These are phyloP conservation scores for Acanthaster planci DNA, from an alignment of 35 echinoderm and acorn worm species.

Conservation along the genomic window DNA sequence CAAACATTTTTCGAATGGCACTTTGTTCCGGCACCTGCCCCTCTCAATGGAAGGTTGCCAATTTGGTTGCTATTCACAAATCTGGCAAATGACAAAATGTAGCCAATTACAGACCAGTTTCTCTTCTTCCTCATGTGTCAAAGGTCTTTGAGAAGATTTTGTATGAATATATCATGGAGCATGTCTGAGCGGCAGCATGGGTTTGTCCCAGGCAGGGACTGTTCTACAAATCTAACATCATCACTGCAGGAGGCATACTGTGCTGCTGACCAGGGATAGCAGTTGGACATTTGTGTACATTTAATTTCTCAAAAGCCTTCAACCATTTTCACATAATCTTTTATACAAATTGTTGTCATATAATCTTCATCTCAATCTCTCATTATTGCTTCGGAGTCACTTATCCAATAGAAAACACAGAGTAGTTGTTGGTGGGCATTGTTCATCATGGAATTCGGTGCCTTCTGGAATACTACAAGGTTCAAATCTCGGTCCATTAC, in stretches of 20 bases:
- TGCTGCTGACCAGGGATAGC: neutral
- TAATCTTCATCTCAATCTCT: neutral
- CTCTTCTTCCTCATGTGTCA: neutral
- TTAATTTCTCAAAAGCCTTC: neutral
- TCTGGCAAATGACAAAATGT: neutral
- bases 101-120: too few relatives aligned
- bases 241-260: neutral
- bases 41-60: neutral
- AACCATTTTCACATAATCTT: neutral
- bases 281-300: neutral
- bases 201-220: neutral
- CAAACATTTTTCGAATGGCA: too few relatives aligned
- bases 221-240: neutral
- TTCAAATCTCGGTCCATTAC: conserved; percentile 10
- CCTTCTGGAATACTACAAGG: conserved; percentile 19
- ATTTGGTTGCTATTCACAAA: neutral
- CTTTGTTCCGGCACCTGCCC: too few relatives aligned
- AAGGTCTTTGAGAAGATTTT: neutral
- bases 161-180: neutral
- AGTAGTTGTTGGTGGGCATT: conserved; percentile 10
- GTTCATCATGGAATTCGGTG: neutral
- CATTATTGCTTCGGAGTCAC: too few relatives aligned
- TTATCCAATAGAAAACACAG: neutral
- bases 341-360: neutral
- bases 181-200: neutral